These are phyloP conservation scores for Solea senegalensis DNA, from an alignment of 2,113 vertebrate genomes.

Conservation along the genomic window DNA sequence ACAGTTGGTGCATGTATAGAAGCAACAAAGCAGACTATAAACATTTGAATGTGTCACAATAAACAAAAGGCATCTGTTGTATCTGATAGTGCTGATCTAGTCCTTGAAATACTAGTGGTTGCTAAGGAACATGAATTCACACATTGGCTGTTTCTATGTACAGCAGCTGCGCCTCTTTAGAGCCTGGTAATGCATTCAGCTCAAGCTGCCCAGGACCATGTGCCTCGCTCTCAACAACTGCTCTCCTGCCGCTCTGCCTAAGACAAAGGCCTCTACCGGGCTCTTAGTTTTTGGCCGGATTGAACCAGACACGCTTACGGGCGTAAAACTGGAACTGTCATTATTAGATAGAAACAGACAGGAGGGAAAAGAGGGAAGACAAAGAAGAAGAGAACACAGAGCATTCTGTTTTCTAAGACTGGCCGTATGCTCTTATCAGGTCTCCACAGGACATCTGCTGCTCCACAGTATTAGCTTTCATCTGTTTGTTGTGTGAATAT, in stretches of 20 bases:
- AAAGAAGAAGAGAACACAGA: conserved; percentile 31
- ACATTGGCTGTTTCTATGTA: conserved; percentile 65
- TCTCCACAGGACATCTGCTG: conserved; percentile 56
- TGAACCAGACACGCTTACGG: conserved; percentile 22
- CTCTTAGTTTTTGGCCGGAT: conserved; percentile 24
- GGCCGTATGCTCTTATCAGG: conserved; percentile 47
- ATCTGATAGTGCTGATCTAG: conserved; percentile 46
- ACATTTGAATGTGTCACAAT: conserved; percentile 45
- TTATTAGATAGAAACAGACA: conserved; percentile 43
- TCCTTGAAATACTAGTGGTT: conserved; percentile 70
- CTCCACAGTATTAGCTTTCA: conserved; percentile 30
- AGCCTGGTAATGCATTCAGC: conserved; percentile 74
- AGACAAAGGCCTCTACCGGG: conserved; percentile 60
- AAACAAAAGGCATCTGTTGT: conserved; percentile 67
- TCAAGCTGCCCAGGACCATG: conserved; percentile 66
- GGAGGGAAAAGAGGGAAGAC: conserved; percentile 15
- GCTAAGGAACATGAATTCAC: conserved; percentile 82
- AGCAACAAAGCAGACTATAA: conserved; percentile 40
- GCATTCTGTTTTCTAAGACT: conserved; percentile 1
- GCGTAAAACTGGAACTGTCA: conserved; percentile 26
- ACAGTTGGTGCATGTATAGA: not conserved
- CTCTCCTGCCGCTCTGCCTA: conserved; percentile 49
- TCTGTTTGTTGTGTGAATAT: conserved; percentile 5
- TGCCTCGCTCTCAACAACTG: conserved; percentile 59
- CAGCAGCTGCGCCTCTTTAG: conserved; percentile 78